Conservation (phyloP, 30 jellyfish, hydroid and myxozoan genomes). For the Aurelia sp. region DNA sequence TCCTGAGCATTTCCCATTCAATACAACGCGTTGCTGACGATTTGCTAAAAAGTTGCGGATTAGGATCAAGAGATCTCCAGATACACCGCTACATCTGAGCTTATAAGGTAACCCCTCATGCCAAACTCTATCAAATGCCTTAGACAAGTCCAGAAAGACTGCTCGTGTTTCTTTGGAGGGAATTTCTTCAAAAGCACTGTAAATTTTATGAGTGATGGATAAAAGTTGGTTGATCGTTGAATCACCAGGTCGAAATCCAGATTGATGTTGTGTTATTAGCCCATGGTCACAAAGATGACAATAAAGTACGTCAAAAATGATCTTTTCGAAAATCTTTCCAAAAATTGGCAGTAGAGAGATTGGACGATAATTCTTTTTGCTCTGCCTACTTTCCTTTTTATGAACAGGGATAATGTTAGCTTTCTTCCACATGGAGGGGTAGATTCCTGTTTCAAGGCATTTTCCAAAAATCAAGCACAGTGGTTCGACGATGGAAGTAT, state of each 20-base stretch:
- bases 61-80: conserved; percentile 40
- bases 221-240: conserved; percentile 38
- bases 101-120: conserved; percentile 65
- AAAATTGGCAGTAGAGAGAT: too few species aligned
- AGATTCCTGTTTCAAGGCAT: too few species aligned
- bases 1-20: too few species aligned
- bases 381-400: too few species aligned
- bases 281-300: conserved; percentile 39
- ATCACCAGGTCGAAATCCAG: conserved; percentile 60
- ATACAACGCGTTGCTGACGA: too few species aligned
- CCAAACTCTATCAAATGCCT: conserved; percentile 75
- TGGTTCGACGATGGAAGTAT: conserved; percentile 26
- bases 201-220: conserved; percentile 46
- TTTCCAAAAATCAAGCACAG: neutral
- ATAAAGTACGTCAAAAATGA: conserved; percentile 41
- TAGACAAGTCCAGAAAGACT: conserved; percentile 67
- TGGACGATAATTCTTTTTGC: neutral
- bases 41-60: too few species aligned
- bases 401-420: too few species aligned
- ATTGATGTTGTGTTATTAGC: conserved; percentile 41
- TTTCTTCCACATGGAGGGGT: too few species aligned
- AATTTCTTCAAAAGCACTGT: conserved; percentile 60
- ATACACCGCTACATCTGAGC: conserved; percentile 49
- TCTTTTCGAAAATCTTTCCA: conserved; percentile 19
- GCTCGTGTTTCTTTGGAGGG: conserved; percentile 64